These are phyloP conservation scores for Xenops minutus DNA, from an alignment of 2,797 vertebrate species.

Conservation along the genomic window DNA sequence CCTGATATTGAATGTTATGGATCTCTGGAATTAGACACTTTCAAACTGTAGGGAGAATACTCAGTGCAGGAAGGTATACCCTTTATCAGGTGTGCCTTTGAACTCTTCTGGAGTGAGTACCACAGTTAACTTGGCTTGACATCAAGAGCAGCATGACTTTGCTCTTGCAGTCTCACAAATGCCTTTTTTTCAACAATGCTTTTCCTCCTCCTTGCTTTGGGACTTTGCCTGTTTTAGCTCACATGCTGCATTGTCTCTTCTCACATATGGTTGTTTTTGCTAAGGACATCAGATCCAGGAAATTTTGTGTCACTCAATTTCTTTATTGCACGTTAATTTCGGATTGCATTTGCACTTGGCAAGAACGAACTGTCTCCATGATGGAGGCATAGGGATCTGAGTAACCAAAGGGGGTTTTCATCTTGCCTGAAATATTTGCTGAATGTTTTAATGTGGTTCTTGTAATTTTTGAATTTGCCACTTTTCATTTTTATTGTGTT, in stretches of 20 bases:
- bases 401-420: fast-evolving
- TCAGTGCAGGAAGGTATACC: neutral
- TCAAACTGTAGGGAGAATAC: neutral
- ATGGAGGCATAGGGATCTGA: neutral
- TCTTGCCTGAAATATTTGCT: neutral
- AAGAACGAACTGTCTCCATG: neutral
- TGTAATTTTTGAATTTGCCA: neutral
- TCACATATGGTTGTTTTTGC: neutral
- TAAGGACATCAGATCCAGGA: neutral
- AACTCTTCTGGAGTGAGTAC: neutral
- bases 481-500: neutral
- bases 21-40: neutral
- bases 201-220: neutral
- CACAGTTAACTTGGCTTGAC: neutral
- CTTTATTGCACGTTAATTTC: neutral
- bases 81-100: neutral
- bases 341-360: neutral
- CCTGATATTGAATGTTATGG: neutral
- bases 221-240: neutral
- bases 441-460: neutral
- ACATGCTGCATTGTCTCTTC: neutral
- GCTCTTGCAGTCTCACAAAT: neutral
- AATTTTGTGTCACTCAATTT: neutral
- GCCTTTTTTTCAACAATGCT: neutral
- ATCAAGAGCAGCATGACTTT: neutral